Percentiles rank a stretch among this genome's conserved stretches.
phyloP scores from a whole-genome alignment of 2,888 invertebrate species.

The Catocala sponsa region DNA sequence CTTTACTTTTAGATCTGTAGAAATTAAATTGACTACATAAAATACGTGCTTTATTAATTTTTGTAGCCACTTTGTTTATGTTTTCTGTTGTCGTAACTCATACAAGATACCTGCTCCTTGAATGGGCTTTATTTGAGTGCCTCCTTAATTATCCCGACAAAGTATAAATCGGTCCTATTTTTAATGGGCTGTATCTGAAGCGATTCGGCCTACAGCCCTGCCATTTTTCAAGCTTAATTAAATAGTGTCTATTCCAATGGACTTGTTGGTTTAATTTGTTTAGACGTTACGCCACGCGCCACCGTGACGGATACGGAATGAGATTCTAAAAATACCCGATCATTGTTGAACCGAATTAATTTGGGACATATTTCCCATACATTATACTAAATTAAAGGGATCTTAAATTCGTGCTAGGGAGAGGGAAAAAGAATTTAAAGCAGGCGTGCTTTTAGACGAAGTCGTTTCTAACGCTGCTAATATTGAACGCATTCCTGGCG shows the following conservation, averaged over 20 bases:
- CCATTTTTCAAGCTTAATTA: constrained; percentile 65
- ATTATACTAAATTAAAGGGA: constrained; percentile 33
- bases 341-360: constrained; percentile 36
- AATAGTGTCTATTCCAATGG: constrained; percentile 52
- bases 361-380: constrained; percentile 21
- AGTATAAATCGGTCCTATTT: constrained; percentile 58
- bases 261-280: constrained; percentile 54
- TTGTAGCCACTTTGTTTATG: background rate
- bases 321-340: constrained; percentile 43
- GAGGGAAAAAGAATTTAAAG: constrained; percentile 22
- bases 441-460: constrained; percentile 30
- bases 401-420: constrained; percentile 19
- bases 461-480: constrained; percentile 22
- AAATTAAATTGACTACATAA: background rate
- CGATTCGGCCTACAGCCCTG: constrained; percentile 34
- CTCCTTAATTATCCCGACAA: constrained; percentile 38
- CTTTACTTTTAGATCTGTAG: background rate
- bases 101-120: background rate
- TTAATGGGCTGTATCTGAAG: constrained; percentile 53
- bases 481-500: constrained; percentile 35
- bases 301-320: constrained; percentile 41
- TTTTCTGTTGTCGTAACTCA: background rate
- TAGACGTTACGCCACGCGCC: constrained; percentile 33
- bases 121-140: constrained; percentile 3
- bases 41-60: no score